These are phyloP conservation scores for Teleogryllus occipitalis DNA, from an alignment of 1,140 invertebrate species.

Conservation along the genomic window DNA sequence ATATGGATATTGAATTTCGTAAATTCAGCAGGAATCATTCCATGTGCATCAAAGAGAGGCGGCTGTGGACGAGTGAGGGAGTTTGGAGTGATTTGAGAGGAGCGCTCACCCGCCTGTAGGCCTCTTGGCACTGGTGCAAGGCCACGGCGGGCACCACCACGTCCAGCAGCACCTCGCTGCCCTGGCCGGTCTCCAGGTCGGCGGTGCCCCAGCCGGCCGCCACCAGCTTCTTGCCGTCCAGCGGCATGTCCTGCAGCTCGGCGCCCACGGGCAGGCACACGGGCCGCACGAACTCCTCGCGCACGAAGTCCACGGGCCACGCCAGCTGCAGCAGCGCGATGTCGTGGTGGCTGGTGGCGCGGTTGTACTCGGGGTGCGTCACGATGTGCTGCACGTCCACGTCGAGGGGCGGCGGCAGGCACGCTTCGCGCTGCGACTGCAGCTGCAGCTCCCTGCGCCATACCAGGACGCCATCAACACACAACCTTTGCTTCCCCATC, in stretches of 20 bases:
- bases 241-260: neutral
- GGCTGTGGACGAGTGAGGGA: too few relatives aligned
- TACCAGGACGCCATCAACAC: too few relatives aligned
- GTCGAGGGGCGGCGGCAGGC: neutral
- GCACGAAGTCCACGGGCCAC: neutral
- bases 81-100: too few relatives aligned
- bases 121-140: neutral
- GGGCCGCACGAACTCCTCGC: neutral
- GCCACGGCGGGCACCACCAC: neutral
- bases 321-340: neutral
- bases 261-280: neutral
- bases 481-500: too few relatives aligned
- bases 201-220: neutral
- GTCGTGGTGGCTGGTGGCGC: neutral
- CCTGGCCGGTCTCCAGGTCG: neutral
- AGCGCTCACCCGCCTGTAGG: neutral
- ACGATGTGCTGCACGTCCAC: neutral
- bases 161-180: neutral
- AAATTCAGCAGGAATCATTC: too few relatives aligned
- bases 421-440: neutral
- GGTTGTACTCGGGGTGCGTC: neutral
- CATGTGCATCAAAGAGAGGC: too few relatives aligned
- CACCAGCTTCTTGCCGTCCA: neutral
- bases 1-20: too few relatives aligned
- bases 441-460: neutral